Base-by-base conservation (phyloP, 2,888 invertebrate species). In the Tinea pellionella region DNA sequence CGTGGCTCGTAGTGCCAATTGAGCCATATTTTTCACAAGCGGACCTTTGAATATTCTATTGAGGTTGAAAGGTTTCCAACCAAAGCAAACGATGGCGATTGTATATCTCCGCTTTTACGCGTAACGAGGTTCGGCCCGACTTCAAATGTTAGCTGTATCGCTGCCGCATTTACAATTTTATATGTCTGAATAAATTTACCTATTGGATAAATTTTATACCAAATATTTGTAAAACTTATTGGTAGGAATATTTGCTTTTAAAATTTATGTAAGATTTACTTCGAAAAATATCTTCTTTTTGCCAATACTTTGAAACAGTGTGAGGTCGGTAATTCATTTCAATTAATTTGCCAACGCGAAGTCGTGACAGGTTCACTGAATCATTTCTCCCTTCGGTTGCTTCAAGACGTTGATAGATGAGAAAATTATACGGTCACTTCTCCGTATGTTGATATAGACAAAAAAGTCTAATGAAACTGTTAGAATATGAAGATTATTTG, bases 321-420 rank as follows among this genome's bases (percentile, higher is more conserved):
- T 53, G 12, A 53, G 53, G 53, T 51, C 51, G 69, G 76, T 79
- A 80, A 84, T 84, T 82, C 79, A 80, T 83, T 79, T 81, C 83
- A 83, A 84, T 83, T 83, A 83, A 80, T 80, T 78, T 77, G 74
- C 74, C 72, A 75, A 78, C 76, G 76, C 73, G 77, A 75, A 74
- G 72, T 74, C 71, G 66, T 69, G 79, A 78, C 81, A 78, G 83
- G 80, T 80, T 80, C 78, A 78, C 71, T 80, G 81, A 80, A 82
- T 84, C 81, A 82, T 84, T 84, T 83, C 82, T 83, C 82, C 81
- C 75, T 71, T 69, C 69, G 68, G 74, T 72, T 72, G 70, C 75
- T 73, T 70, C 74, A 73, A 80, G 83, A 84, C 81, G 74, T 81
- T 83, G 83, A 84, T 77, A 80, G 83, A 84, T 74, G 79, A 76